A percentile compares a stretch with the other conserved stretches of the same genome.
These are phyloP conservation scores for Phylloscopus whistleri DNA, from an alignment of 2,113 vertebrate species.

Conservation along the genomic window DNA sequence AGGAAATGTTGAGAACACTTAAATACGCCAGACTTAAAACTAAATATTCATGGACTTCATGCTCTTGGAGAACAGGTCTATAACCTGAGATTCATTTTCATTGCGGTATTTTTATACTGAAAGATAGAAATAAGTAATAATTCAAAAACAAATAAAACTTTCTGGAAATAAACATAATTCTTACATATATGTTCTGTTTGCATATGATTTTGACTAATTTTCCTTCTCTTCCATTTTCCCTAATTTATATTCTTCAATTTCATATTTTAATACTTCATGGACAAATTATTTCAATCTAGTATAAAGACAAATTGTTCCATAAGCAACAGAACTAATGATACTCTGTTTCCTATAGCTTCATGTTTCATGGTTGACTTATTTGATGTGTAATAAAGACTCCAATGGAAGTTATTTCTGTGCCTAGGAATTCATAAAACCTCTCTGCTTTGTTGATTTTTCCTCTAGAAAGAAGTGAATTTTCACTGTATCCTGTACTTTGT, in stretches of 20 bases:
- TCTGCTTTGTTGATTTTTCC: background rate
- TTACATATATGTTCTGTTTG: background rate
- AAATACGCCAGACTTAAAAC: background rate
- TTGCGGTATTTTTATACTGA: background rate
- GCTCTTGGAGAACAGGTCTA: background rate
- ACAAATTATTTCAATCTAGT: constrained; percentile 19
- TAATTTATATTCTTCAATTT: background rate
- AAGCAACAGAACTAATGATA: background rate
- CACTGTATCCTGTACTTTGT: background rate
- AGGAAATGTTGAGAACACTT: background rate
- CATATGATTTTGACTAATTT: background rate
- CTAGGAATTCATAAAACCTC: background rate
- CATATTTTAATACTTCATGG: background rate
- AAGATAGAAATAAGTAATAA: background rate
- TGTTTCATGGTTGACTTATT: background rate
- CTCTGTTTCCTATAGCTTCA: background rate
- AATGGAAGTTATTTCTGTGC: background rate
- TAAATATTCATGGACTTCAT: background rate
- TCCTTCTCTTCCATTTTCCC: background rate
- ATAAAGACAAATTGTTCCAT: background rate
- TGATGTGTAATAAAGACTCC: background rate
- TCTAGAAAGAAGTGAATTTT: background rate
- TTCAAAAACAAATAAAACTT: background rate
- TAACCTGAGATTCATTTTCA: background rate
- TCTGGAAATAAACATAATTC: background rate